These are phyloP conservation scores for Eledone cirrhosa DNA, from an alignment of 2,888 invertebrate genomes.

Conservation along the genomic window DNA sequence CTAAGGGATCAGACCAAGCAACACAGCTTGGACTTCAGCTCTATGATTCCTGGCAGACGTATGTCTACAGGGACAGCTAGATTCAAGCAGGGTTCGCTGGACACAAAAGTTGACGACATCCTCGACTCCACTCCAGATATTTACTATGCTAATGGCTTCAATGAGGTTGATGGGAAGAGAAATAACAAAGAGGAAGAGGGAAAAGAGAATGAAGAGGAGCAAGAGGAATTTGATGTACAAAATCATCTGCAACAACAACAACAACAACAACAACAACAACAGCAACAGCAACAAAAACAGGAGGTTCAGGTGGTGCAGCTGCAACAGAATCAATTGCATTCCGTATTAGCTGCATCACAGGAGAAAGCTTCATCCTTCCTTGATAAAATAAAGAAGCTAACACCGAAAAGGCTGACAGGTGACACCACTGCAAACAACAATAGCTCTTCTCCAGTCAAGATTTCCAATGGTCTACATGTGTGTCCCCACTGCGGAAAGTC, in stretches of 20 bases:
- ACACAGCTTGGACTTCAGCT: slow-evolving; percentile 59
- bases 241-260: not conserved
- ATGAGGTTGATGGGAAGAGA: not conserved
- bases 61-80: slow-evolving; percentile 35
- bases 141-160: not conserved
- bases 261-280: not conserved
- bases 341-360: not conserved
- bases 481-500: not conserved
- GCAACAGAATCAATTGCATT: not conserved
- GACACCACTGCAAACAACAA: not conserved
- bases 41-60: slow-evolving; percentile 35
- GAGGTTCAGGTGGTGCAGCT: not conserved
- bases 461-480: not conserved
- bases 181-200: not conserved
- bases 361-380: slow-evolving; percentile 14
- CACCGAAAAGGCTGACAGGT: not conserved
- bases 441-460: not conserved
- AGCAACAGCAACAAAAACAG: not conserved
- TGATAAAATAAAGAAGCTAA: slow-evolving; percentile 4
- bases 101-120: slow-evolving; percentile 65
- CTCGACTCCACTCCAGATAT: slow-evolving; percentile 44
- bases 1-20: slow-evolving; percentile 58
- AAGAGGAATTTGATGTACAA: not conserved
- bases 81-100: slow-evolving; percentile 61
- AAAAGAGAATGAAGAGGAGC: not conserved